These are phyloP conservation scores for Tenthredo notha DNA, from an alignment of 2,888 invertebrate species.

Conservation along the genomic window DNA sequence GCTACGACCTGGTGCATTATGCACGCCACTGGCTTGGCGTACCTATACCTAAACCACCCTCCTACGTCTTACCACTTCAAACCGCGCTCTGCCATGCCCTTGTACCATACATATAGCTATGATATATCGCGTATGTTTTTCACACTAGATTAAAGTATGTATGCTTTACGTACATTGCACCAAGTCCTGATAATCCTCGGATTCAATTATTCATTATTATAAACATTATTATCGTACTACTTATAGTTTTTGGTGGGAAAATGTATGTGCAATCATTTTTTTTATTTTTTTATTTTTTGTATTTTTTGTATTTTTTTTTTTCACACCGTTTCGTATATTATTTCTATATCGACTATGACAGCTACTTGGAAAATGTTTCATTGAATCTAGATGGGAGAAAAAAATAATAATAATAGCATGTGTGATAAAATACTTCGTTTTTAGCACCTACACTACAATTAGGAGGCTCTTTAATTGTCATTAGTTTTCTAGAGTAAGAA, in stretches of 20 bases:
- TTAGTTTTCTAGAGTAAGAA: neutral
- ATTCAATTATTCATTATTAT: too few relatives aligned
- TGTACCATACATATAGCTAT: neutral
- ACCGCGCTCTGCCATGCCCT: neutral
- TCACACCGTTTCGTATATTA: too few relatives aligned
- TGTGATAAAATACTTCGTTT: neutral
- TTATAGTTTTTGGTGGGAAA: too few relatives aligned
- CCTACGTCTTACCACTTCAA: neutral
- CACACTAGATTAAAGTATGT: too few relatives aligned
- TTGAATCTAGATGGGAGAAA: too few relatives aligned
- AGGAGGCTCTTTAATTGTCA: neutral
- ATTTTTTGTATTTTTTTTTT: too few relatives aligned
- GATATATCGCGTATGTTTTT: neutral
- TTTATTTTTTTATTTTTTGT: too few relatives aligned
- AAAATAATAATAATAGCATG: too few relatives aligned
- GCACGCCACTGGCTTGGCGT: conserved; percentile 27
- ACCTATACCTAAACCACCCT: neutral
- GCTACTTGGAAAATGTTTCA: neutral
- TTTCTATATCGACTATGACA: neutral
- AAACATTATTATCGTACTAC: too few relatives aligned
- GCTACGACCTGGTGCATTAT: conserved; percentile 43
- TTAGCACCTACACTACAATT: neutral
- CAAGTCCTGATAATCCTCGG: too few relatives aligned
- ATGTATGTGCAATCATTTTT: too few relatives aligned
- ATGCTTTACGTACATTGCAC: too few relatives aligned